phyloP scores from a whole-genome alignment of 2,113 vertebrate genomes.

The Periophthalmodon schlosseri region DNA sequence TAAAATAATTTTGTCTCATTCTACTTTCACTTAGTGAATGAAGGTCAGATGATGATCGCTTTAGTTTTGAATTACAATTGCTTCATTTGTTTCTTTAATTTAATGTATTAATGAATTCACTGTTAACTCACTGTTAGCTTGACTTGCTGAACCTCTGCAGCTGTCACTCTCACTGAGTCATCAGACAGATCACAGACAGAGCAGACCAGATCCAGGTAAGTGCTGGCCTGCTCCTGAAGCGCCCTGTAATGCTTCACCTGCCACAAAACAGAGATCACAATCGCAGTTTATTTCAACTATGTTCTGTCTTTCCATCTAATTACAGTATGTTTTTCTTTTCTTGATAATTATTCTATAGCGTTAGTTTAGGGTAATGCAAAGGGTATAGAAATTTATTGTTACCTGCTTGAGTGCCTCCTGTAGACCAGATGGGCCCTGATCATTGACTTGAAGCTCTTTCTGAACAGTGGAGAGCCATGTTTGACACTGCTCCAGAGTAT shows the following conservation, averaged over 20 bases:
- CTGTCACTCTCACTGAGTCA: conserved; percentile 84
- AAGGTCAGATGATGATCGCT: neutral
- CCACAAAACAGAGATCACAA: neutral
- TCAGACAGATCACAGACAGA: conserved; percentile 93
- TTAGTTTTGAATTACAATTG: neutral
- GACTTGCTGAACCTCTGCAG: conserved; percentile 87
- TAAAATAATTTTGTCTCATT: neutral
- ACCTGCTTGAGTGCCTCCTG: conserved; percentile 91
- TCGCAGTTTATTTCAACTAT: neutral
- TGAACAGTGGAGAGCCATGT: conserved; percentile 87
- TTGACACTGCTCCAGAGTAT: conserved; percentile 92
- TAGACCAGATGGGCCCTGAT: conserved; percentile 82
- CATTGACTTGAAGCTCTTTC: conserved; percentile 81
- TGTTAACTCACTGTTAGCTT: conserved; percentile 84
- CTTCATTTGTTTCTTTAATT: neutral
- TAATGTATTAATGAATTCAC: neutral
- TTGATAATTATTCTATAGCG: neutral
- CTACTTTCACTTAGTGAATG: neutral
- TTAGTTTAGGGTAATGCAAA: neutral
- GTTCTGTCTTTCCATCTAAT: neutral
- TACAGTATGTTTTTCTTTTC: neutral
- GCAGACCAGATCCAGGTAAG: conserved; percentile 94
- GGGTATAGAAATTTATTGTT: neutral
- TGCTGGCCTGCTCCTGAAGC: conserved; percentile 93
- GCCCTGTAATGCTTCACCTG: conserved; percentile 92